phyloP scores from a whole-genome alignment of 2,797 vertebrate genomes.

The Emydoidea blandingii region DNA sequence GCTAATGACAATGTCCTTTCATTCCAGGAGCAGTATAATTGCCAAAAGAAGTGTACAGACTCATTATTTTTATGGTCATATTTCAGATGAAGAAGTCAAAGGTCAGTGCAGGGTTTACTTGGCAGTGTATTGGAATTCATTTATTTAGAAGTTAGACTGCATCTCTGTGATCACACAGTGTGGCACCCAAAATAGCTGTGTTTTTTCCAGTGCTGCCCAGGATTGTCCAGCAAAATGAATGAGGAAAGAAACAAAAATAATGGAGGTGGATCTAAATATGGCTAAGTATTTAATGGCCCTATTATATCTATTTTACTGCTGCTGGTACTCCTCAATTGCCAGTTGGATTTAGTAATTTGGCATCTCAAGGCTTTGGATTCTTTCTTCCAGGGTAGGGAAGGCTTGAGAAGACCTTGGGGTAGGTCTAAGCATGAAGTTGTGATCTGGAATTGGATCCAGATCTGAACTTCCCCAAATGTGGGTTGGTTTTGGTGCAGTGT shows the following conservation, averaged over 20 bases:
- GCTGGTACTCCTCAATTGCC: neutral
- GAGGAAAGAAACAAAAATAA: conserved; percentile 18
- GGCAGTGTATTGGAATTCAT: conserved; percentile 64
- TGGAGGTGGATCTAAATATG: neutral
- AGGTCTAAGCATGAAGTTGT: neutral
- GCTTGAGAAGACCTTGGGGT: neutral
- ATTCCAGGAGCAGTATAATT: conserved; percentile 87
- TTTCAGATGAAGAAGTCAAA: conserved; percentile 80
- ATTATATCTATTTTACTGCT: neutral
- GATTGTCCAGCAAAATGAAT: neutral
- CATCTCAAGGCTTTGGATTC: neutral
- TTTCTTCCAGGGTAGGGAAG: neutral
- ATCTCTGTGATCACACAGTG: conserved; percentile 34
- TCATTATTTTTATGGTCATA: conserved; percentile 85
- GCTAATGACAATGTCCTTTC: conserved; percentile 91
- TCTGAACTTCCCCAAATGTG: neutral
- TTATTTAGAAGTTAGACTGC: conserved; percentile 66
- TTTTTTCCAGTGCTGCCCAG: neutral
- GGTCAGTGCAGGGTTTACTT: conserved; percentile 80
- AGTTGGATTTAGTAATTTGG: neutral
- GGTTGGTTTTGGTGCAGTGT: neutral
- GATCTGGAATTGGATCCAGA: neutral
- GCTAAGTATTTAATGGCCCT: neutral
- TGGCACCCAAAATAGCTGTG: conserved; percentile 26
- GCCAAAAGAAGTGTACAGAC: conserved; percentile 87